phyloP scores from a whole-genome alignment of 2,113 vertebrate species.

The Plotosus lineatus region DNA sequence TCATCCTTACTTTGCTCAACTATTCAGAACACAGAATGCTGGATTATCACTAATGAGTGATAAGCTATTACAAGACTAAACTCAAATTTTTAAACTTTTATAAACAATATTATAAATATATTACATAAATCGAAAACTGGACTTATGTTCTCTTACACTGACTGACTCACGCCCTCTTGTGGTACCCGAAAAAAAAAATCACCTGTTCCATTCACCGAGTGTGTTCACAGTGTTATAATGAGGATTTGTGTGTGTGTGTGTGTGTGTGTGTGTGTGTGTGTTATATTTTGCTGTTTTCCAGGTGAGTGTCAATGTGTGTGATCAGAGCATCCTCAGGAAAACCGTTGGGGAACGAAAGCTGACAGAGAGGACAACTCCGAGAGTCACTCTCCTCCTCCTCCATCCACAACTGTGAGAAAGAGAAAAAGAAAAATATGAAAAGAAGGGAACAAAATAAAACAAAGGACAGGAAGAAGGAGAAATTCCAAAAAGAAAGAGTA shows the following conservation, averaged over 20 bases:
- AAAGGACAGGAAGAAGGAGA: not conserved
- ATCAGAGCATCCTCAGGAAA: conserved; percentile 91
- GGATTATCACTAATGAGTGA: not conserved
- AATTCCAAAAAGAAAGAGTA: no score
- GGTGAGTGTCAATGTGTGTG: conserved; percentile 92
- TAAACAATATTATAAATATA: no score
- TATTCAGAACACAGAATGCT: not conserved
- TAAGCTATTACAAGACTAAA: not conserved
- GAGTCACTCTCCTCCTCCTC: conserved; percentile 85
- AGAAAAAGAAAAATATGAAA: not conserved
- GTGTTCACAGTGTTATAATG: not conserved
- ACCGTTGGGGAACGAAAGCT: conserved; percentile 86
- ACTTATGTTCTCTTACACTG: not conserved
- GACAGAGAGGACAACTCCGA: conserved; percentile 89
- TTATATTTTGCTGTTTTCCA: conserved; percentile 96
- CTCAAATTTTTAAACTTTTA: no score
- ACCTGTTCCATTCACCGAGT: not conserved
- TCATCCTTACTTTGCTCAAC: not conserved
- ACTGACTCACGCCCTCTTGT: no score
- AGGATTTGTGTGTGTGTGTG: not conserved
- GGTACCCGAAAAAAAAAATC: no score
- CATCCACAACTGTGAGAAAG: conserved; percentile 27
- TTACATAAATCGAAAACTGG: no score
- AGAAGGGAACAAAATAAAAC: not conserved
- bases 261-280: not conserved